Conservation (phyloP, 2,113 vertebrate genomes). For the Pituophis catenifer region DNA sequence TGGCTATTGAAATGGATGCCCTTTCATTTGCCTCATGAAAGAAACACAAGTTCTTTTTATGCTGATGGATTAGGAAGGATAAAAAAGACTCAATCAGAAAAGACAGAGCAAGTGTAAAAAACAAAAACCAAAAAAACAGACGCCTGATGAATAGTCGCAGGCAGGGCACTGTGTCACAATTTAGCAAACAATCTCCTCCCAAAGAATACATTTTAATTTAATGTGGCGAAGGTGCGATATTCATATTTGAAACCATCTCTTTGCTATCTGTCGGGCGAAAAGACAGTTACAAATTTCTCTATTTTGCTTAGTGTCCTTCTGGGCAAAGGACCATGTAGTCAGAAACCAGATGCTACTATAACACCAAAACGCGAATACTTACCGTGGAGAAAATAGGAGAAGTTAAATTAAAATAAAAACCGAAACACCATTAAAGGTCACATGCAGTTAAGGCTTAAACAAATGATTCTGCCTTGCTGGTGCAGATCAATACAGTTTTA, state of each 20-base stretch:
- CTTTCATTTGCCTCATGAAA: not conserved
- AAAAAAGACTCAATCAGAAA: slow-evolving; percentile 1
- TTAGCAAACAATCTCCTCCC: slow-evolving; percentile 24
- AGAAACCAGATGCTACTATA: slow-evolving; percentile 38
- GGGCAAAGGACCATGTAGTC: not conserved
- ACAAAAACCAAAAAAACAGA: not conserved
- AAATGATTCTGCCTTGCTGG: slow-evolving; percentile 39
- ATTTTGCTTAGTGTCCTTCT: slow-evolving; percentile 16
- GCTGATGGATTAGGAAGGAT: not conserved
- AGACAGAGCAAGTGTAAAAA: slow-evolving; percentile 24
- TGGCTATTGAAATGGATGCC: not conserved
- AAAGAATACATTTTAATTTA: slow-evolving; percentile 40
- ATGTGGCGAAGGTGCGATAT: not conserved
- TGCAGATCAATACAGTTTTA: slow-evolving; percentile 52
- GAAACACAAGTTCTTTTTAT: slow-evolving; percentile 9
- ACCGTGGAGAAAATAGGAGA: not conserved
- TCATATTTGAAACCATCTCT: slow-evolving; percentile 10
- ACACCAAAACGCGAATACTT: not conserved
- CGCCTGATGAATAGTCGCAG: not conserved
- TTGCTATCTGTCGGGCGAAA: slow-evolving; percentile 23
- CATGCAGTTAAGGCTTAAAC: slow-evolving; percentile 48
- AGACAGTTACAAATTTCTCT: slow-evolving; percentile 16
- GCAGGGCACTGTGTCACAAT: not conserved
- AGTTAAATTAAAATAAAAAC: not conserved
- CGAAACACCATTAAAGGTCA: slow-evolving; percentile 14